Conservation (phyloP, 2,888 invertebrate species). For the Gymnocheta viridis region DNA sequence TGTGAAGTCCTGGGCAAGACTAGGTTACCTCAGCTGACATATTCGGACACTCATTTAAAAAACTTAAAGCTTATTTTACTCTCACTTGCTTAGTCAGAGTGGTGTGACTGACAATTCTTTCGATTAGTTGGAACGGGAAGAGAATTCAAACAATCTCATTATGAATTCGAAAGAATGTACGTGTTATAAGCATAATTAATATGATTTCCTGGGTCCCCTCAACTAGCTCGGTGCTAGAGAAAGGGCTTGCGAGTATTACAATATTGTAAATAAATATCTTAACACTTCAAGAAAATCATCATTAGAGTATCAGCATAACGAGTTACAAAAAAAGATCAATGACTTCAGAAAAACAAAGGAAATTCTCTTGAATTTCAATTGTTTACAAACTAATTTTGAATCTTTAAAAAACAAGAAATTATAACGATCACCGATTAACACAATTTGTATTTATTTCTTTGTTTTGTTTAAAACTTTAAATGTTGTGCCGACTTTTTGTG, state of each 20-base stretch:
- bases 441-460: neutral
- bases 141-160: too few relatives aligned
- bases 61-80: too few relatives aligned
- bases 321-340: slow-evolving; percentile 28
- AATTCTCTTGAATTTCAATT: slow-evolving; percentile 61
- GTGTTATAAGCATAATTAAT: too few relatives aligned
- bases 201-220: too few relatives aligned
- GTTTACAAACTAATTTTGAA: slow-evolving; percentile 59
- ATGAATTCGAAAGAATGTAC: too few relatives aligned
- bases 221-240: neutral
- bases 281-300: slow-evolving; percentile 20
- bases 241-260: neutral
- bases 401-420: neutral
- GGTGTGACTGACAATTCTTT: too few relatives aligned
- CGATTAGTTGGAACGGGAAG: too few relatives aligned
- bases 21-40: too few relatives aligned
- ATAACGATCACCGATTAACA: slow-evolving; percentile 8
- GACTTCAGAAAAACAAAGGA: slow-evolving; percentile 40
- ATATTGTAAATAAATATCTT: neutral
- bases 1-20: too few relatives aligned
- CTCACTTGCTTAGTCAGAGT: too few relatives aligned
- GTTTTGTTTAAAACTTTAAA: slow-evolving; percentile 55
- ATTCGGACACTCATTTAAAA: too few relatives aligned
- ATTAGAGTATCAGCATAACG: slow-evolving; percentile 6
- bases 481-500: slow-evolving; percentile 68